These are phyloP conservation scores for Etheostoma nigrum DNA, from an alignment of 2,797 vertebrate genomes.

Conservation along the genomic window DNA sequence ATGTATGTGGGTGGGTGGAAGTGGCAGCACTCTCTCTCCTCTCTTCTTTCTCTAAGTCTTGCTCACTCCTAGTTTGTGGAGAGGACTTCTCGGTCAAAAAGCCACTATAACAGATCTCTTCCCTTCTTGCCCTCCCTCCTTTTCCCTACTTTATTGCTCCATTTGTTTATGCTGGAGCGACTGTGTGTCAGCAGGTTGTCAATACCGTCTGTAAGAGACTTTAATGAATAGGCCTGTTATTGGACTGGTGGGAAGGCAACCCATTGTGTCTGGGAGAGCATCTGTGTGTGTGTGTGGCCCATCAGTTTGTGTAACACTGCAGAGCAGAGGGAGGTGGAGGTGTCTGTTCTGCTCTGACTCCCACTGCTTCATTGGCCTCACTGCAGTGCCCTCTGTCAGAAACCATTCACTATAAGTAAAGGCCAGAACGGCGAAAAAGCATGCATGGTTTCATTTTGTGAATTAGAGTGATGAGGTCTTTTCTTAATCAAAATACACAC, in stretches of 20 bases:
- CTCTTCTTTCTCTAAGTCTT: slow-evolving; percentile 12
- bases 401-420: slow-evolving; percentile 43
- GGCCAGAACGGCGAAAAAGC: not conserved
- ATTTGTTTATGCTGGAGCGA: slow-evolving; percentile 81
- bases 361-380: slow-evolving; percentile 47
- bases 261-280: slow-evolving; percentile 72
- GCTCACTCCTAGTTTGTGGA: slow-evolving; percentile 23
- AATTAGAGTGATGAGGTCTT: slow-evolving; percentile 15
- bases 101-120: slow-evolving; percentile 54
- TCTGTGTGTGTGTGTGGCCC: slow-evolving; percentile 34
- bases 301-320: slow-evolving; percentile 61
- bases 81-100: slow-evolving; percentile 48
- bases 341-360: slow-evolving; percentile 53
- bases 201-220: slow-evolving; percentile 84
- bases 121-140: slow-evolving; percentile 36
- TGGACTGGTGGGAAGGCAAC: slow-evolving; percentile 79
- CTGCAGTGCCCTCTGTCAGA: slow-evolving; percentile 59
- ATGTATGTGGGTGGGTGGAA: slow-evolving; percentile 3
- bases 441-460: not conserved
- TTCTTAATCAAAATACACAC: slow-evolving; percentile 2
- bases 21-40: not conserved
- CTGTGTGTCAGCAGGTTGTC: slow-evolving; percentile 82
- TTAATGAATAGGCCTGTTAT: slow-evolving; percentile 87
- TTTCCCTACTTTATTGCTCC: slow-evolving; percentile 59
- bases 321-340: slow-evolving; percentile 66